These are phyloP conservation scores for Lycaon pictus DNA, from an alignment of 2,113 vertebrate genomes.

Conservation along the genomic window DNA sequence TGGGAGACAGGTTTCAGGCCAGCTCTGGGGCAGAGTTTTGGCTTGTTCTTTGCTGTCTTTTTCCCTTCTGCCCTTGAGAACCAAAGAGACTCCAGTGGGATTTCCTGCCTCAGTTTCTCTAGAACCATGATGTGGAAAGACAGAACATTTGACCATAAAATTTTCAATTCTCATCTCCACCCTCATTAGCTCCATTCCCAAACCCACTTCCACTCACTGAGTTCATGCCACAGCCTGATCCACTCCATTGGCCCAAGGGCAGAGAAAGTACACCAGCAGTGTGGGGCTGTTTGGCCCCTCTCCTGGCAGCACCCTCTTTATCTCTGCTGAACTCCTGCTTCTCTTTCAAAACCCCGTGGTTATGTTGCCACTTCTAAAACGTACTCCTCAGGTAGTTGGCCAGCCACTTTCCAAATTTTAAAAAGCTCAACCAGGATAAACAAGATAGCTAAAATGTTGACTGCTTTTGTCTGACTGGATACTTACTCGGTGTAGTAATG, in stretches of 20 bases:
- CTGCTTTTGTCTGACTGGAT: background rate
- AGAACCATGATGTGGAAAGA: slow-evolving; percentile 26
- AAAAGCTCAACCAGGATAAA: slow-evolving; percentile 42
- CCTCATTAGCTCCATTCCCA: background rate
- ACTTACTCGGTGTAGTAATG: background rate
- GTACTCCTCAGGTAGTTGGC: background rate
- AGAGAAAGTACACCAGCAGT: background rate
- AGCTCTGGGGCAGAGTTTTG: slow-evolving; percentile 26
- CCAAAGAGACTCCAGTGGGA: background rate
- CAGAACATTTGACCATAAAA: background rate
- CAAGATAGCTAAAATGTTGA: background rate
- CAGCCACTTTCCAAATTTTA: background rate
- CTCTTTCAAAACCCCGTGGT: background rate
- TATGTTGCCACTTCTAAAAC: background rate
- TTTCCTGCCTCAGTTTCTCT: slow-evolving; percentile 60
- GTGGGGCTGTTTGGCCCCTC: background rate
- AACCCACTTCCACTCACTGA: background rate
- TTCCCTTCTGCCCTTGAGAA: slow-evolving; percentile 17
- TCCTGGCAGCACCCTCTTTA: background rate
- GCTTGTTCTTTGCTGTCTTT: slow-evolving; percentile 28
- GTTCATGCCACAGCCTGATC: background rate
- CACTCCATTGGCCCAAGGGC: background rate
- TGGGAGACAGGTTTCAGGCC: slow-evolving; percentile 46
- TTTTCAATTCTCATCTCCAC: slow-evolving; percentile 43
- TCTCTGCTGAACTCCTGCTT: background rate